Conservation (phyloP, 2,113 vertebrate species). For the Cyprinodon variegatus region DNA sequence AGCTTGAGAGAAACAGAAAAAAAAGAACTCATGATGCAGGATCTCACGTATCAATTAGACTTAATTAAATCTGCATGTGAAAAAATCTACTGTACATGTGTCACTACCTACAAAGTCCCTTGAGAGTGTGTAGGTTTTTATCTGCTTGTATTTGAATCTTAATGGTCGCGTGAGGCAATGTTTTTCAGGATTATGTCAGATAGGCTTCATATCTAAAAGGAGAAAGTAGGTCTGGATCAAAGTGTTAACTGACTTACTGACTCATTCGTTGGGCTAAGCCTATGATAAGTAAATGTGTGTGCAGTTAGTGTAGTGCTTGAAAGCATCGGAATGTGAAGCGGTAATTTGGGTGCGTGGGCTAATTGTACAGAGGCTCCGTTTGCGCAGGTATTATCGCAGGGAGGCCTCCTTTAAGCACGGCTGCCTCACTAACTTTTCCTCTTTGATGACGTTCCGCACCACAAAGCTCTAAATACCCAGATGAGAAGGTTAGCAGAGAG, state of each 20-base stretch:
- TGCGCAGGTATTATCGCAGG: constrained; percentile 62
- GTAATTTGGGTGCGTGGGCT: constrained; percentile 53
- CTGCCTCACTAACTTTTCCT: constrained; percentile 57
- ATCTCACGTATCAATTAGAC: constrained; percentile 54
- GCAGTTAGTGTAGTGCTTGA: constrained; percentile 8
- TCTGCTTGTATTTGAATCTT: constrained; percentile 57
- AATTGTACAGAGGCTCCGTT: constrained; percentile 54
- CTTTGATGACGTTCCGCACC: constrained; percentile 73
- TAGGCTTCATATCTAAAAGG: constrained; percentile 52
- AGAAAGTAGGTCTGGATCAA: constrained; percentile 66
- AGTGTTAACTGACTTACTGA: constrained; percentile 60
- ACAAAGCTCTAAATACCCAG: constrained; percentile 75
- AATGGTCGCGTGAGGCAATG: constrained; percentile 41
- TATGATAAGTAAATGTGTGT: constrained; percentile 21
- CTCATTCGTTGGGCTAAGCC: constrained; percentile 52
- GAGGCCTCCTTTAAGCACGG: constrained; percentile 54
- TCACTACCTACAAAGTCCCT: constrained; percentile 56
- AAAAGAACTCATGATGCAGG: constrained; percentile 33
- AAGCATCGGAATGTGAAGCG: constrained; percentile 37
- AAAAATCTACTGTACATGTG: constrained; percentile 58
- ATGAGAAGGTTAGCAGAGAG: constrained; percentile 71
- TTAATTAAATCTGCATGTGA: constrained; percentile 72
- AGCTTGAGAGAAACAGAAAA: not conserved
- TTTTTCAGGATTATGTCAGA: constrained; percentile 71
- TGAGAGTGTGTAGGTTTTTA: constrained; percentile 37